Evolutionary conservation across 2,888 invertebrate species (phyloP).

Genomic region (Zaprionus obscuricornis): DNA sequence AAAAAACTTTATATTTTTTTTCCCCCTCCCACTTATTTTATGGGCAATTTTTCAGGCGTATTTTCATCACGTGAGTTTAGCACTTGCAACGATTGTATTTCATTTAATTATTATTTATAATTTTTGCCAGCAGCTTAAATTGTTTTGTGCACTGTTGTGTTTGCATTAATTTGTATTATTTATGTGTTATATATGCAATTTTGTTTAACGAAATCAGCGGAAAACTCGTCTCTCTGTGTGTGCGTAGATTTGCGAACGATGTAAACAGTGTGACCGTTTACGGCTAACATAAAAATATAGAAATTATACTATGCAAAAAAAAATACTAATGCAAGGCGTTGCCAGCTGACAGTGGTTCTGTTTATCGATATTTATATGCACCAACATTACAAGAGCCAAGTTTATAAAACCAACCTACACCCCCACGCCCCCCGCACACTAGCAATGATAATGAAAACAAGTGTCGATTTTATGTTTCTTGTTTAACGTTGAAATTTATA

Average conservation of each 20-base stretch:
- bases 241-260: conserved; percentile 49
- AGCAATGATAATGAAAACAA: no score
- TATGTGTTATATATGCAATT: conserved; percentile 54
- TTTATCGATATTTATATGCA: no score
- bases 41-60: conserved; percentile 49
- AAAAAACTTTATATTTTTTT: conserved; percentile 55
- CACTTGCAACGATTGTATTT: conserved; percentile 20
- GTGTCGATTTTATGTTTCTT: no score
- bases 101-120: conserved; percentile 25
- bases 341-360: no score
- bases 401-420: no score
- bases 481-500: no score
- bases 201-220: conserved; percentile 59
- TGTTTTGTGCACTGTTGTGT: conserved; percentile 25
- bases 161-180: conserved; percentile 50
- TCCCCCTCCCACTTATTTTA: conserved; percentile 55
- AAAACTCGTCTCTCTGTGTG: conserved; percentile 52
- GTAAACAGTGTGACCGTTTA: conserved; percentile 21
- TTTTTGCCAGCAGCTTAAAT: conserved; percentile 33
- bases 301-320: not conserved
- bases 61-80: conserved; percentile 74
- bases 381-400: no score
- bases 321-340: conserved; percentile 16
- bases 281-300: not conserved
- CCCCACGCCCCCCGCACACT: no score